Evolutionary conservation across 2,888 invertebrate genomes (phyloP), one percentile per base, ranked within the genome.

Genomic region (Proisotoma minuta): DNA sequence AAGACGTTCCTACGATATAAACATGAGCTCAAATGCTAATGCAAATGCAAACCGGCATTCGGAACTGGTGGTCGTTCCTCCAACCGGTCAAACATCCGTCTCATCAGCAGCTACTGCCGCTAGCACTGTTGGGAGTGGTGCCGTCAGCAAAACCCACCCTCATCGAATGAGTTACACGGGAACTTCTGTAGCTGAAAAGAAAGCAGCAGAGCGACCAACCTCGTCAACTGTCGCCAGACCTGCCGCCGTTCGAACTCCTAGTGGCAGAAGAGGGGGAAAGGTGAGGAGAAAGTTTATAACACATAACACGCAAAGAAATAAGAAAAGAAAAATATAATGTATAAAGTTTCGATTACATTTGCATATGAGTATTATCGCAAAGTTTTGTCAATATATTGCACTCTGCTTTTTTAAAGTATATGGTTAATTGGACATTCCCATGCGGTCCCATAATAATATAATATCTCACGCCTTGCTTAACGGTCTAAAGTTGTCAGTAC

Each of bases 171-270:
- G 56, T 34, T 56, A 56, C 23, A 56, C 56, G 3, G 54, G 54
- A 18, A 43, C 43, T 43, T 43, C 43, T 5, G 39, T 26, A 3
- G 23, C 20, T 20, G 54, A 61, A 50, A 59, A 43, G 60, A 34
- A n/a, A 62, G 63, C 34, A 56, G 60, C 60, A 50, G 48, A 60
- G 22, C 60, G 66, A 47, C 63, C 66, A 8, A 54, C 53, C 8
- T 34, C 53, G 12, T 56, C 56, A 26, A 56, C 56, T 2, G 27
- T 47, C 24, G 56, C 43, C 12, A 40, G 56, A 23, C 56, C 56
- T 24, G 54, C 28, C 8, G 34, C 8, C 34, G 39, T 23, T 26
- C 40, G 43, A 8, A 15, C 26, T 20, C 12, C 27, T 18, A 39
- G 54, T 18, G 40, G 56, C 10, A 43, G 43, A 43, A 5, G 43